Evolutionary conservation across 2,888 invertebrate genomes (phyloP).

Genomic region (Thumatha senex): DNA sequence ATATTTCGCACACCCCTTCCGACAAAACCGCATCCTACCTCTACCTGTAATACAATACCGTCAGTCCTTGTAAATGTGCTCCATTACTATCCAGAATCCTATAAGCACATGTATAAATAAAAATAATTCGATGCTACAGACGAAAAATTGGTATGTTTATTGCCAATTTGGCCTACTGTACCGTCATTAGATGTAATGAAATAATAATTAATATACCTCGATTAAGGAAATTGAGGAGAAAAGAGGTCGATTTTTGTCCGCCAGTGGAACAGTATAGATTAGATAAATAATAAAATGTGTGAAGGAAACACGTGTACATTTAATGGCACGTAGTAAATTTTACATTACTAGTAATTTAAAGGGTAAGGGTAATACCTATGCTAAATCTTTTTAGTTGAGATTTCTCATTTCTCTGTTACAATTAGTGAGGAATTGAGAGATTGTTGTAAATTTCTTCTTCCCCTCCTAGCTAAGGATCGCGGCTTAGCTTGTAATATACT

Average conservation of each 20-base stretch:
- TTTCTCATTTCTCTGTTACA: not conserved
- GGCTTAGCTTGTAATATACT: too few species aligned
- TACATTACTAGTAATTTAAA: too few species aligned
- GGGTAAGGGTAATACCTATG: too few species aligned
- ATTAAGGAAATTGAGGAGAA: too few species aligned
- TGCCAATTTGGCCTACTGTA: slow-evolving; percentile 19
- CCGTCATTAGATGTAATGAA: slow-evolving; percentile 3
- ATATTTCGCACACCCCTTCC: not conserved
- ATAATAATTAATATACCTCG: not conserved
- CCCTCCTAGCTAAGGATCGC: too few species aligned
- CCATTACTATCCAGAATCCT: slow-evolving; percentile 35
- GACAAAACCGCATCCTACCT: not conserved
- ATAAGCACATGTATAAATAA: slow-evolving; percentile 39
- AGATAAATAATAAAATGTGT: too few species aligned
- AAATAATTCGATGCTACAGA: slow-evolving; percentile 41
- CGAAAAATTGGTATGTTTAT: slow-evolving; percentile 21
- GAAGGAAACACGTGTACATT: too few species aligned
- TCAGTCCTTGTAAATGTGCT: slow-evolving; percentile 43
- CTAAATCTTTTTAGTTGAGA: too few species aligned
- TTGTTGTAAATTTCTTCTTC: not conserved
- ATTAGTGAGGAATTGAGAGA: not conserved
- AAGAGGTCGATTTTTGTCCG: too few species aligned
- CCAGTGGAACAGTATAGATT: too few species aligned
- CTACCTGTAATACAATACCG: slow-evolving; percentile 15
- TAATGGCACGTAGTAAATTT: too few species aligned